Base-by-base conservation (phyloP, 2,888 invertebrate genomes). In the Mythimna loreyi region DNA sequence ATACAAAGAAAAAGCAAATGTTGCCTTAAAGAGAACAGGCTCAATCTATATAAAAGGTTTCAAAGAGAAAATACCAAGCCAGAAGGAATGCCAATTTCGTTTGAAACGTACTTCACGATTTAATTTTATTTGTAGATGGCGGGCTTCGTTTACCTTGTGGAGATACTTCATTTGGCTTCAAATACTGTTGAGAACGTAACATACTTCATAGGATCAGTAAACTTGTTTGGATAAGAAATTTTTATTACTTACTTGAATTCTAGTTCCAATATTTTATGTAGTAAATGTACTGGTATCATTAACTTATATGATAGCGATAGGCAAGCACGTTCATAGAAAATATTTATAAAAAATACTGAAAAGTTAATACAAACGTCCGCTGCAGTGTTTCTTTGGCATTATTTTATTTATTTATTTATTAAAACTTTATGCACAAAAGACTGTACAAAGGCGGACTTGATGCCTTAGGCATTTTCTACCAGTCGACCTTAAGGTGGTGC, bases 51-150 rank as follows among this genome's bases (percentile, higher is more conserved):
- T 82, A 79, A 82, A 88, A 89, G 83, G 86, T 88, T 85, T 83
- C 87, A 87, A 89, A 86, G 79, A 78, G 81, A 86, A 70, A 85
- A 84, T 87, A 68, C 80, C 80, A 75, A 81, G 76, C 72, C 74
- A 72, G 68, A 80, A 84, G 85, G 87, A 90, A 91, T 88, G 86
- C 86, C 89, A 88, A 90, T 90, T 90, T 85, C 81, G 86, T 90
- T 88, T 86, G 80, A 81, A 86, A 86, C 82, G 80, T 63, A 64
- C 68, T 81, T 75, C 63, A 70, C 73, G 78, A 80, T 84, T 85
- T 85, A 86, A 88, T 86, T 83, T 81, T 77, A 87, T 87, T 88
- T 81, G 80, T 82, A 30, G 40, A 75, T 33, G 56, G 75, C 63
- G 74, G 79, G 85, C 74, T 70, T 63, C 66, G 76, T 84, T 77